Conservation (phyloP, 2,888 invertebrate species). For the Automeris io region DNA sequence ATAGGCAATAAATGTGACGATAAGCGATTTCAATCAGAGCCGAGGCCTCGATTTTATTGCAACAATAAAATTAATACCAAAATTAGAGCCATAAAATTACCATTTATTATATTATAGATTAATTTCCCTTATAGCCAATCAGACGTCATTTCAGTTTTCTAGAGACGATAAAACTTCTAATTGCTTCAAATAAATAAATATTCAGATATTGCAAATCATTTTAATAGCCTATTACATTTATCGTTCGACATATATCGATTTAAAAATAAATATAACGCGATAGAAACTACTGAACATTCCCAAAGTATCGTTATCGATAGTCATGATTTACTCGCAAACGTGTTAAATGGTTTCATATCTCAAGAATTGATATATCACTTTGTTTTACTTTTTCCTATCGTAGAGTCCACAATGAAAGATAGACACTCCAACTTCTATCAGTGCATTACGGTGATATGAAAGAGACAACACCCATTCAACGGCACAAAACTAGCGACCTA, state of each 20-base stretch:
- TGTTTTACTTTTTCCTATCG: too few relatives aligned
- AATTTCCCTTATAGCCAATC: not conserved
- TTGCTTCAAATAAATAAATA: constrained; percentile 8
- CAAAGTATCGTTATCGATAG: not conserved
- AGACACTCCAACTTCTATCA: too few relatives aligned
- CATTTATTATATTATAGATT: not conserved
- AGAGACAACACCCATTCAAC: too few relatives aligned
- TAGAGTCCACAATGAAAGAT: too few relatives aligned
- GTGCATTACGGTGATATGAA: too few relatives aligned
- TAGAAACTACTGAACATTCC: not conserved
- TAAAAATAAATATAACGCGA: constrained; percentile 8
- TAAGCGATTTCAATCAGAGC: constrained; percentile 4
- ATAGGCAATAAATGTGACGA: not conserved
- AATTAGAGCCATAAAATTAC: constrained; percentile 4
- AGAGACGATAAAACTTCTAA: constrained; percentile 7
- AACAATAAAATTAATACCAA: constrained; percentile 4
- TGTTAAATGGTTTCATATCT: not conserved
- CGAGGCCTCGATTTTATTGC: constrained; percentile 3
- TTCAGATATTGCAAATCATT: constrained; percentile 8
- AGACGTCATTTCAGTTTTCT: not conserved
- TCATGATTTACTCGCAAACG: not conserved
- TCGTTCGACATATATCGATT: constrained; percentile 8
- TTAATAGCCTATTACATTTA: constrained; percentile 8
- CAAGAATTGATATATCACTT: too few relatives aligned
- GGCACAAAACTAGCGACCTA: too few relatives aligned